Evolutionary conservation across 1,140 invertebrate genomes (phyloP), one percentile per base, ranked within the genome.

Genomic region (Brachionus rotundiformis): DNA sequence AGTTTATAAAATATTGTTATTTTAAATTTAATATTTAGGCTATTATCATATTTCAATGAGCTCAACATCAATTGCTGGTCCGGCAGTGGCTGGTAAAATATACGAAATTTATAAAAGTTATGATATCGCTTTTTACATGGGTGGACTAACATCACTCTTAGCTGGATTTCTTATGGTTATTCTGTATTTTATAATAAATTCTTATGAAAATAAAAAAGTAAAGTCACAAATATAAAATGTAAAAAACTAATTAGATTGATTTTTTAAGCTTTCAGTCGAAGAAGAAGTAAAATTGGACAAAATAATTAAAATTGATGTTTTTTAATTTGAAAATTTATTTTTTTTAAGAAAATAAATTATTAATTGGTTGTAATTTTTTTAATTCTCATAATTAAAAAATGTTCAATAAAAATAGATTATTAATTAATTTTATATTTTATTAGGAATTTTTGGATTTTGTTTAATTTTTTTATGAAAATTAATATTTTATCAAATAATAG

Each of bases 41-140:
- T 79, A 79, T 39, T 79, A 79, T 63, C 76, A 79, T 41, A 44
- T 79, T 19, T 27, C 44, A 4, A 79, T 79, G 31, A 79, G 76
- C 39, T 8, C 29, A 19, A 54, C 76, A 3, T 8, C 44, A 29
- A 63, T 79, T 7, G 33, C 33, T 39, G 76, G 76, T 13, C 76
- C 76, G 6, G 47, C 76, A n/a, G 47, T 79, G 3, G 76, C 76
- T 63, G 76, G 76, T 13, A 59, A 16, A 25, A 59, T 79, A 59
- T 79, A 59, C 31, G 76, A 79, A 79, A n/a, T 39, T 33, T 63
- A 39, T 10, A 39, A 79, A 19, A 79, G 76, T 63, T 79, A 79
- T 11, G 39, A 79, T 41, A 23, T 33, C 11, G 76, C 76, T 4
- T 79, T 79, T 23, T 79, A 79, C 31, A 19, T 79, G 41, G 76